Conservation (phyloP, 2,888 invertebrate genomes). For the Volucella zonaria region DNA sequence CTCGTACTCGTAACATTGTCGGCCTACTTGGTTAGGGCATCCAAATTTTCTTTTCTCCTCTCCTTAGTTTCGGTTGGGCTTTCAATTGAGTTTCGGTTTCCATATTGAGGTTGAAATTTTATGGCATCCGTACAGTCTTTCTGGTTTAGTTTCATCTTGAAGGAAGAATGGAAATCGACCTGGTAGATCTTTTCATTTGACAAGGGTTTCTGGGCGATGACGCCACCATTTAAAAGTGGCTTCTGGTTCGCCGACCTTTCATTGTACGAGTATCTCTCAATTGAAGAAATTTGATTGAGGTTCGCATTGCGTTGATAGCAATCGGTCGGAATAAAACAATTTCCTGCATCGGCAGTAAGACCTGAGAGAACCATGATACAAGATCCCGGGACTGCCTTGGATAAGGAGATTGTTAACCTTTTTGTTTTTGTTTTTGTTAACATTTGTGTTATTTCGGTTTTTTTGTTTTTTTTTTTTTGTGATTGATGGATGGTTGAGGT, state of each 20-base stretch:
- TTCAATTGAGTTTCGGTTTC: conserved; percentile 25
- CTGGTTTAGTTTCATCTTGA: not conserved
- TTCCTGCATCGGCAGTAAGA: conserved; percentile 52
- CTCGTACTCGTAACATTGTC: not conserved
- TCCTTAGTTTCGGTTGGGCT: not conserved
- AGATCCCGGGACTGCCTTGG: not conserved
- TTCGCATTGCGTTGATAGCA: conserved; percentile 33
- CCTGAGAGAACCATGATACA: not conserved
- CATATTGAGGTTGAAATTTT: conserved; percentile 34
- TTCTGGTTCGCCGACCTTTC: conserved; percentile 42
- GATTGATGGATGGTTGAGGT: conserved; percentile 35
- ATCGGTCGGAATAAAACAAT: conserved; percentile 61
- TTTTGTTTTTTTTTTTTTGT: not conserved
- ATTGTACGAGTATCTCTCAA: conserved; percentile 24
- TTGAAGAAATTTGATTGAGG: conserved; percentile 58
- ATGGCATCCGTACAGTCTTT: not conserved
- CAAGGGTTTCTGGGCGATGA: conserved; percentile 33
- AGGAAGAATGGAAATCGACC: not conserved
- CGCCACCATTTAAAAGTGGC: conserved; percentile 42
- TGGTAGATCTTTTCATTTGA: conserved; percentile 22
- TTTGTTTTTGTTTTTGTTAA: conserved; percentile 5
- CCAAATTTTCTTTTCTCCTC: not conserved
- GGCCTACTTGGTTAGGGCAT: conserved; percentile 1
- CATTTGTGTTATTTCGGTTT: too few species aligned
- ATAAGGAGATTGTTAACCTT: conserved; percentile 27